These are phyloP conservation scores for Chymomyza amoena DNA, from an alignment of 2,888 invertebrate genomes.

Conservation along the genomic window DNA sequence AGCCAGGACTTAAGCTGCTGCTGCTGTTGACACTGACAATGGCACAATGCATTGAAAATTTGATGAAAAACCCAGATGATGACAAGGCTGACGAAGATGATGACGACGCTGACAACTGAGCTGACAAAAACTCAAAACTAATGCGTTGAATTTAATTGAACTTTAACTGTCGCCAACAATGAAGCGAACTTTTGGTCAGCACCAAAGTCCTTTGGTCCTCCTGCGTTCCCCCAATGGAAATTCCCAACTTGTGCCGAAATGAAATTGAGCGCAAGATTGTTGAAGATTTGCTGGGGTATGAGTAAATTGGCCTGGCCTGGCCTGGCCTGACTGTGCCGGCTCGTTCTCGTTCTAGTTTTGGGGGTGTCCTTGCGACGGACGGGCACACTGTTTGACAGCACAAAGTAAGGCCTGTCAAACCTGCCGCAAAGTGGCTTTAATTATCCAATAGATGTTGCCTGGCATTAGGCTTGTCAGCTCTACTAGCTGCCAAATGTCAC, in stretches of 20 bases:
- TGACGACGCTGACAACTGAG: neutral
- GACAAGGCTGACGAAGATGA: too few relatives aligned
- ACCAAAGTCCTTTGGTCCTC: neutral
- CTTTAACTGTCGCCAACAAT: constrained; percentile 47
- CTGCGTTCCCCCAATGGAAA: constrained; percentile 5
- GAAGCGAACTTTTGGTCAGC: neutral
- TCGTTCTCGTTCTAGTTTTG: neutral
- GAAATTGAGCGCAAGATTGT: constrained; percentile 42
- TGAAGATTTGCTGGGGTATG: neutral
- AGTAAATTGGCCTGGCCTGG: too few relatives aligned
- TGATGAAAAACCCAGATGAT: neutral
- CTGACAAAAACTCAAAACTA: constrained; percentile 16
- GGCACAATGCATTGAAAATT: neutral
- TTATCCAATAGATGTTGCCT: constrained; percentile 65
- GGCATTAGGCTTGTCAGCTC: constrained; percentile 9
- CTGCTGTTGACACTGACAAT: neutral
- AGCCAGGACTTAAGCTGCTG: neutral
- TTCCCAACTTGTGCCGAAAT: constrained; percentile 46
- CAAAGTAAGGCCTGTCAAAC: constrained; percentile 68
- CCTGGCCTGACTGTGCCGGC: neutral
- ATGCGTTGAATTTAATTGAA: constrained; percentile 59
- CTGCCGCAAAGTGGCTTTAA: constrained; percentile 70
- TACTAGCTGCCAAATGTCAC: constrained; percentile 37
- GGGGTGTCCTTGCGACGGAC: neutral
- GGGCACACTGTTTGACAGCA: constrained; percentile 38